Base-by-base conservation (phyloP, 1,140 invertebrate species). In the Scaptodrosophila lebanonensis region DNA sequence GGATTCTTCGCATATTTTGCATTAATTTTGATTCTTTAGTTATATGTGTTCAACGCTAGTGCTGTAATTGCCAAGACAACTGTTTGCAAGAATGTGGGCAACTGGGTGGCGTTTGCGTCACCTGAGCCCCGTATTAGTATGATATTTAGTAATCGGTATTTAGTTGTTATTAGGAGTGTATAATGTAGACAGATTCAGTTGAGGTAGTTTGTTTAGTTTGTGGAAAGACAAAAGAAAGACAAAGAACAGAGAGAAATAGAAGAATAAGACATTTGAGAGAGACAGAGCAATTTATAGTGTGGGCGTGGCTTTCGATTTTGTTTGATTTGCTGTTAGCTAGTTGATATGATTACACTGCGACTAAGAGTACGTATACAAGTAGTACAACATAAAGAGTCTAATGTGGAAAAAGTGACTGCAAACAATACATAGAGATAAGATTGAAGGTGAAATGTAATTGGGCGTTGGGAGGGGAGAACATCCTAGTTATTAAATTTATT, bases 31-130 rank as follows among this genome's bases (percentile, higher is more conserved):
- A n/a, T 15, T 32, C 4, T 70, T 77, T 69, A 69, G 43, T 82
- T 82, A 50, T 75, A 75, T 39, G 66, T 70, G 70, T 75, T 82
- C 27, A 82, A 60, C 32, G 83, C 66, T 70, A 82, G 38, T 63
- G 76, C 59, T 58, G 38, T 66, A 53, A 84, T 83, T 83, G 83
- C 76, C 83, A 84, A 77, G 68, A 83, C 71, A 73, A 84, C 50
- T 58, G 66, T 68, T 64, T 84, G 83, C 50, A 73, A 57, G 70
- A 83, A 54, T 70, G 68, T 77, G 63, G 83, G 83, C 83, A 70
- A 62, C 61, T 70, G 71, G 53, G 58, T 66, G 56, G 57, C 61
- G 62, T 62, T 83, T 64, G 76, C 83, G 68, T 85, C 83, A 67
- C 83, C 83, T 84, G 75, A 60, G 64, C 66, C 30, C 68, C 25